These are phyloP conservation scores for Liolophura sinensis DNA, from an alignment of 1,140 invertebrate genomes.

Conservation along the genomic window DNA sequence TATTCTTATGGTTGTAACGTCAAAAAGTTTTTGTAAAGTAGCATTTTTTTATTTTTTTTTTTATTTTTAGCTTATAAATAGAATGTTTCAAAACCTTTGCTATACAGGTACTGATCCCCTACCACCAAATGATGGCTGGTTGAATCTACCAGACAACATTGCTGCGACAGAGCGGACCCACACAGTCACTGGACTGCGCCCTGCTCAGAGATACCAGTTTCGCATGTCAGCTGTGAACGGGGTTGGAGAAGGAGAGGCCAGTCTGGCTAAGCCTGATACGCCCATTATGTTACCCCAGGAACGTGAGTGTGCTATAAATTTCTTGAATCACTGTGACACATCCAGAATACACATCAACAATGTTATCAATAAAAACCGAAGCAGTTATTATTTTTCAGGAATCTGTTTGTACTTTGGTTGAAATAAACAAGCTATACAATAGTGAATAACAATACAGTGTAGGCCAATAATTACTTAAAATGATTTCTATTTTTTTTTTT, in stretches of 20 bases:
- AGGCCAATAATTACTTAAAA: no score
- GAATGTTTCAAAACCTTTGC: background rate
- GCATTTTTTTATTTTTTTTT: background rate
- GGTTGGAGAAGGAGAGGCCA: constrained; percentile 87
- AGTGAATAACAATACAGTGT: no score
- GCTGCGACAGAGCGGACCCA: constrained; percentile 74
- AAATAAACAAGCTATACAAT: no score
- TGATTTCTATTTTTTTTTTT: no score
- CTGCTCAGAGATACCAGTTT: constrained; percentile 94
- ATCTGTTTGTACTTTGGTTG: no score
- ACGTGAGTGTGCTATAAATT: constrained; percentile 67
- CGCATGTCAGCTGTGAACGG: constrained; percentile 91
- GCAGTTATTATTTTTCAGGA: no score
- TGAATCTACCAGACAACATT: constrained; percentile 85
- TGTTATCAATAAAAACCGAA: background rate
- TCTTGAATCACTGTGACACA: background rate
- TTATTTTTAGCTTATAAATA: background rate
- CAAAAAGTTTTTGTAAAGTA: background rate
- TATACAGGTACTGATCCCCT: background rate
- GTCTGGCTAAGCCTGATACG: constrained; percentile 75
- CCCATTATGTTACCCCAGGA: constrained; percentile 89
- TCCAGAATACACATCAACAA: no score
- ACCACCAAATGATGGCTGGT: constrained; percentile 66
- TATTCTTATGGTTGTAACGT: background rate
- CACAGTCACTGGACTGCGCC: constrained; percentile 84